These are phyloP conservation scores for Karalla daura DNA, from an alignment of 2,797 vertebrate genomes.

Conservation along the genomic window DNA sequence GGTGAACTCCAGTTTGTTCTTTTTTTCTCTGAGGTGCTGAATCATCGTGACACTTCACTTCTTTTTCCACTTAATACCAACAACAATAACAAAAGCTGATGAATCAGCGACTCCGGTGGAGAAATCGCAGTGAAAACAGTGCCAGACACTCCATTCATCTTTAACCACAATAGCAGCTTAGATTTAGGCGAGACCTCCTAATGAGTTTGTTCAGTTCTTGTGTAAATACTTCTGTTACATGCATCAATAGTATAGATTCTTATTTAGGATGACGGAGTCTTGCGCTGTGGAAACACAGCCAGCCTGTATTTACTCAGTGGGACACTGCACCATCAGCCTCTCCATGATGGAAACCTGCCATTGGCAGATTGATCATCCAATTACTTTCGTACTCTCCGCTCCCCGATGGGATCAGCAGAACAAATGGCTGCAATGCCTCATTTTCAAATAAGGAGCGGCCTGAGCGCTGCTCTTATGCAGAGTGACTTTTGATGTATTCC, in stretches of 20 bases:
- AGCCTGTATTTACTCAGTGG: too few relatives aligned
- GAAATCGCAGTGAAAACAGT: neutral
- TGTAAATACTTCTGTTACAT: constrained; percentile 22
- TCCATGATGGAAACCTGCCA: constrained; percentile 60
- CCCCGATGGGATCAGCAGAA: constrained; percentile 53
- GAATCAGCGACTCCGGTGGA: neutral
- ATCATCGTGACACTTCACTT: neutral
- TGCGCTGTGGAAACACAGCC: neutral
- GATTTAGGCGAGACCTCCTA: neutral
- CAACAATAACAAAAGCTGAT: neutral
- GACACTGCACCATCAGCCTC: constrained; percentile 25
- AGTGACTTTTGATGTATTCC: constrained; percentile 45
- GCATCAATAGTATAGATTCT: constrained; percentile 23
- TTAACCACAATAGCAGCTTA: neutral
- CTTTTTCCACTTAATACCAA: neutral
- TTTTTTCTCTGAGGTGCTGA: neutral
- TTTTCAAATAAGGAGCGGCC: constrained; percentile 36
- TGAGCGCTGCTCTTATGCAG: constrained; percentile 6
- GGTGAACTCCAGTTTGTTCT: neutral
- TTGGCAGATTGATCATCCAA: constrained; percentile 62
- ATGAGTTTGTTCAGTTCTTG: neutral
- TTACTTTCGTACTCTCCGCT: constrained; percentile 48
- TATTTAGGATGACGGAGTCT: constrained; percentile 12
- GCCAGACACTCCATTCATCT: neutral
- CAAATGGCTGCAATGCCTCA: constrained; percentile 54